Evolutionary conservation across 2,888 invertebrate genomes (phyloP), one percentile per base, ranked within the genome.

Genomic region (Amphipyra tragopoginis): DNA sequence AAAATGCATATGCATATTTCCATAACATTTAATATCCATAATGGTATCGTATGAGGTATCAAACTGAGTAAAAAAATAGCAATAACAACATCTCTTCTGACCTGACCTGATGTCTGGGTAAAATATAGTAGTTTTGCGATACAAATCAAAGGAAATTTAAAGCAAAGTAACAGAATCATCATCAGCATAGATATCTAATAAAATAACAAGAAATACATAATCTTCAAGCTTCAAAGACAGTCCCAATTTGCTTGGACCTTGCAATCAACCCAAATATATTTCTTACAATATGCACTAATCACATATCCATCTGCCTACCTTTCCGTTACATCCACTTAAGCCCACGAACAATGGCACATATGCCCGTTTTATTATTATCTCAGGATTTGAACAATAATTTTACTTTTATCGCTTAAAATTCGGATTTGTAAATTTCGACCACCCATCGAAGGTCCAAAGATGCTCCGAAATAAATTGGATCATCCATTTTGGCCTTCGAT

Each of bases 361-460:
- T 66, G 44, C 51, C 42, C 26, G 11, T 65, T 70, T 63, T 76
- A 72, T 65, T 56, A 59, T 69, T 60, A 62, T 72, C 57, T 33
- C 26, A 57, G 58, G 48, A 62, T 61, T 75, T 58, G 13, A 64
- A 73, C 58, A 75, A 75, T 67, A 79, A 65, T 53, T 72, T 73
- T 39, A 21, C 26, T 53, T 79, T 79, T 78, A 77, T 77, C 58
- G 65, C 47, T 29, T 47, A 50, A 42, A 59, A 57, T 71, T 71
- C 52, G 55, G 52, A 47, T 65, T 66, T 64, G 51, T 69, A 62
- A 78, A 73, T 59, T 48, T 58, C 65, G 77, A 76, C 77, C 77
- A 78, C 77, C 77, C 77, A 65, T 63, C 38, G 55, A 26, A 43
- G 58, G 34, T 40, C 33, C 6, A 39, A 50, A 51, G 58, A 48